Percentiles rank a stretch among this genome's conserved stretches.
phyloP scores from a whole-genome alignment of 2,797 vertebrate genomes.

The Cryptoblepharus egeriae region DNA sequence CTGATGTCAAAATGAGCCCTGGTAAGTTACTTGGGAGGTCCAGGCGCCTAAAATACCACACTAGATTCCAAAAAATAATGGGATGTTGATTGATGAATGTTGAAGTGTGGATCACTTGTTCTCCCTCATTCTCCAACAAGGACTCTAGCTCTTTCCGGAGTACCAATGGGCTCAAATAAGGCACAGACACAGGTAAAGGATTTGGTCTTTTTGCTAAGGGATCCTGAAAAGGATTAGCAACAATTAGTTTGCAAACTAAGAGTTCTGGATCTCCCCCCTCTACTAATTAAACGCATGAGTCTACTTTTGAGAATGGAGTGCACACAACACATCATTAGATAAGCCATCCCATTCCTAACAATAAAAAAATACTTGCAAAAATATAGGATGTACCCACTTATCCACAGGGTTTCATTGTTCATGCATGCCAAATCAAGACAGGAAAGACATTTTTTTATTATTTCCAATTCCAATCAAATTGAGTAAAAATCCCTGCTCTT shows the following conservation, averaged over 20 bases:
- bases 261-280: background rate
- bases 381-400: too few relatives aligned
- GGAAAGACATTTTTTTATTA: too few relatives aligned
- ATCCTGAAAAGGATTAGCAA: slow-evolving; percentile 77
- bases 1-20: slow-evolving; percentile 93
- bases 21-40: slow-evolving; percentile 93
- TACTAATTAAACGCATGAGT: background rate
- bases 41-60: slow-evolving; percentile 95
- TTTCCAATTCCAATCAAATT: too few relatives aligned
- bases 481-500: too few relatives aligned
- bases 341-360: background rate
- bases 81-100: slow-evolving; percentile 98
- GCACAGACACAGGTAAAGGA: slow-evolving; percentile 93
- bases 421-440: too few relatives aligned
- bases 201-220: slow-evolving; percentile 86
- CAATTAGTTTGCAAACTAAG: background rate
- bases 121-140: slow-evolving; percentile 95
- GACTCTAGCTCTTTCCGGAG: slow-evolving; percentile 97
- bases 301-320: background rate
- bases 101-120: slow-evolving; percentile 95
- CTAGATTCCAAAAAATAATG: slow-evolving; percentile 98
- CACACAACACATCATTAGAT: background rate
- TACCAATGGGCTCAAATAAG: slow-evolving; percentile 95
- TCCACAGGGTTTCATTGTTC: too few relatives aligned
- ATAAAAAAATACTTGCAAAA: background rate